Conservation (phyloP, 2,113 vertebrate genomes). For the Cardinalis cardinalis region DNA sequence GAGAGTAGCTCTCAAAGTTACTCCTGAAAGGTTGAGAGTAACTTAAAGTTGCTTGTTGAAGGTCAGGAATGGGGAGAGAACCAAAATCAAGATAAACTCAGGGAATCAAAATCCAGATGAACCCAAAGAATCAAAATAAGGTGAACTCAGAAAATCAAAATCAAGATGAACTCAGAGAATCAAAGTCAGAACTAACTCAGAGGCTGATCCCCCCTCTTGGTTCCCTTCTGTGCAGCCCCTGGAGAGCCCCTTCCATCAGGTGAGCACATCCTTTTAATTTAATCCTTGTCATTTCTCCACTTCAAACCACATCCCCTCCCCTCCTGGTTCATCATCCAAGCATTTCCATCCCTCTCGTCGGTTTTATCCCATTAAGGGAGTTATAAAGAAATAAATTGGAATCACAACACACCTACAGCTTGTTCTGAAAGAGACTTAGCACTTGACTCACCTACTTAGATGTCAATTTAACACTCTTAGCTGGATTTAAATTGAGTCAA, state of each 20-base stretch:
- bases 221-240: not conserved
- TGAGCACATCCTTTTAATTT: not conserved
- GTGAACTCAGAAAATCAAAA: too few relatives aligned
- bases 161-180: not conserved
- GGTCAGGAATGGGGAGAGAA: not conserved
- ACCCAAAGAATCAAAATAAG: too few relatives aligned
- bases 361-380: slow-evolving; percentile 51
- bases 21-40: too few relatives aligned
- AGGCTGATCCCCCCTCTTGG: not conserved
- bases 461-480: slow-evolving; percentile 40
- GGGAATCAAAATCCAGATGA: too few relatives aligned
- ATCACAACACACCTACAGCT: slow-evolving; percentile 58
- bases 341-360: not conserved
- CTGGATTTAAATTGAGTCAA: slow-evolving; percentile 37
- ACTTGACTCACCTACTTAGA: slow-evolving; percentile 55
- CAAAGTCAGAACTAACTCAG: not conserved
- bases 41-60: too few relatives aligned
- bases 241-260: not conserved
- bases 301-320: not conserved
- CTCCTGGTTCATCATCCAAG: not conserved
- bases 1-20: too few relatives aligned
- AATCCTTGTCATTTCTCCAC: not conserved
- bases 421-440: slow-evolving; percentile 57
- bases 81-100: too few relatives aligned
- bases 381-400: slow-evolving; percentile 58